Evolutionary conservation across 2,888 invertebrate species (phyloP), one percentile per base, ranked within the genome.

Genomic region (Merodon equestris): DNA sequence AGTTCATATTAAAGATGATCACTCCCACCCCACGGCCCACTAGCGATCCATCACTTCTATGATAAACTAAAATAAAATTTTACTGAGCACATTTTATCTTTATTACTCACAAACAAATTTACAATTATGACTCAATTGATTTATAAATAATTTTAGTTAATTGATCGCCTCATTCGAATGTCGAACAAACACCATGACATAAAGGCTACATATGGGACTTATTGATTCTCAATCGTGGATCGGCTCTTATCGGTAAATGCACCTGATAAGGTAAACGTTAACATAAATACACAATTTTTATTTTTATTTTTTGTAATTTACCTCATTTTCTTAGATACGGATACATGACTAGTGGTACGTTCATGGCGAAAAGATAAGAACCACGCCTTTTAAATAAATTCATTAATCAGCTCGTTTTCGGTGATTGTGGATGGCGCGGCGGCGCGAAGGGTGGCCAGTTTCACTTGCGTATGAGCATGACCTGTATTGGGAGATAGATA

Each of bases 301-400:
- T 10, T 1, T 40, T n/a, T 1, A 3, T 10, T 3, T 40, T 10
- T 40, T n/a, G n/a, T n/a, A n/a, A 3, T 40, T 40, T 40, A 10
- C 40, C 40, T 40, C 40, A 9, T n/a, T 40, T 40, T 7, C 9
- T 40, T 40, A n/a, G 10, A 40, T 40, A n/a, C 40, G 40, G 3
- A 1, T 10, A n/a, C 12, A 40, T 40, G 40, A 10, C 27, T 27
- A 27, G 7, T 27, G 3, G 27, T 27, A 27, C 27, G 27, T 27
- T 27, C 12, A 61, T 40, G 19, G 45, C 36, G 18, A 18, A 19
- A 12, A 19, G 71, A 71, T 71, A 71, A 63, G 50, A 38, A 42
- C 61, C 71, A 56, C 71, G 42, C 71, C 71, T 63, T 71, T 71
- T 56, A 71, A 71, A 56, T 71, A 61, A 71, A 71, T 63, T 63